Evolutionary conservation across 2,888 invertebrate species (phyloP).

Genomic region (Mesorhabditis spiculigera): DNA sequence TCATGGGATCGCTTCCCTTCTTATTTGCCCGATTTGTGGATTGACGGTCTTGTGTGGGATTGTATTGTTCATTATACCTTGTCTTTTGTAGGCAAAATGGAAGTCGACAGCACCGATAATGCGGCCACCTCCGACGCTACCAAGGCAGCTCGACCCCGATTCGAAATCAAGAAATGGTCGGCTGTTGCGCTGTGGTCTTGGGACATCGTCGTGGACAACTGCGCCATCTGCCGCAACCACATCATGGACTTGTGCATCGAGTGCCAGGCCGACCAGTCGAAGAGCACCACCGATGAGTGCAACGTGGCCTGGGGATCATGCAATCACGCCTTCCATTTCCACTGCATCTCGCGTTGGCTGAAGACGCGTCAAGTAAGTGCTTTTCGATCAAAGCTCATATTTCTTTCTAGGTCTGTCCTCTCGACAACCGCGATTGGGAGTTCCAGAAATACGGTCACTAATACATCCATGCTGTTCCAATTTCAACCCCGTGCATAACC

Average conservation of each 20-base stretch:
- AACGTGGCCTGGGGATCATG: slow-evolving; percentile 99
- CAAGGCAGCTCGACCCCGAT: background rate
- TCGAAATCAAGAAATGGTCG: slow-evolving; percentile 77
- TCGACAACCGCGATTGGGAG: slow-evolving; percentile 99
- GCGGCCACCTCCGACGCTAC: background rate
- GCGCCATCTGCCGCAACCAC: slow-evolving; percentile 98
- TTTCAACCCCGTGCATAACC: background rate
- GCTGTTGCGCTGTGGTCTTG: slow-evolving; percentile 95
- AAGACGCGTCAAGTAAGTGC: slow-evolving; percentile 79
- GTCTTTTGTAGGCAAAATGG: background rate
- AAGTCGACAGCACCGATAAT: slow-evolving; percentile 4
- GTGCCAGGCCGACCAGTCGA: slow-evolving; percentile 72
- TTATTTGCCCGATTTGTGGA: too few species aligned
- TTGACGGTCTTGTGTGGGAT: too few species aligned
- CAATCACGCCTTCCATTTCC: slow-evolving; percentile 99
- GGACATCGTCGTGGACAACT: slow-evolving; percentile 97
- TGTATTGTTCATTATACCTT: too few species aligned
- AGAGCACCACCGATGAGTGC: slow-evolving; percentile 76
- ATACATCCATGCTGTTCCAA: slow-evolving; percentile 7
- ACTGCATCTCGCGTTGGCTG: slow-evolving; percentile 98
- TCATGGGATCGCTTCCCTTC: too few species aligned
- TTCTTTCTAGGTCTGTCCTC: slow-evolving; percentile 76
- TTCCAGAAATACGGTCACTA: slow-evolving; percentile 81
- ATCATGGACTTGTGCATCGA: slow-evolving; percentile 99
- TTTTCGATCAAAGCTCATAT: slow-evolving; percentile 1